Percentiles rank a stretch among this genome's conserved stretches.
These are phyloP conservation scores for Bombus superbus DNA, from an alignment of 1,140 invertebrate genomes.

Conservation along the genomic window DNA sequence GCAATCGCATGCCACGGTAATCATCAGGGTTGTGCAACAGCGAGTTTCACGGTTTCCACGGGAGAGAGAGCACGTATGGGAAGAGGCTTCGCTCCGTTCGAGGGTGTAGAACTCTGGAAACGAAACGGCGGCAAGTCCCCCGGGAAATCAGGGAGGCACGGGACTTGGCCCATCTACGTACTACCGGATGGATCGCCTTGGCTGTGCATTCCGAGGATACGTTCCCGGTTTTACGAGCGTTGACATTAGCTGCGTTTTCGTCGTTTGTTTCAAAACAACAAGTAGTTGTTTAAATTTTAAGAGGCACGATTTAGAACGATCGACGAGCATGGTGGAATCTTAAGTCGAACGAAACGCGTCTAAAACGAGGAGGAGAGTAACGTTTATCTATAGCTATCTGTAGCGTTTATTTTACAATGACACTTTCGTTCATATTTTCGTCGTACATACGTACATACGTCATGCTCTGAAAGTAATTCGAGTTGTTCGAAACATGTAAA, in stretches of 20 bases:
- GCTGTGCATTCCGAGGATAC: constrained; percentile 34
- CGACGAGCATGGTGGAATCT: too few species aligned
- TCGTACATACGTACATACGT: too few species aligned
- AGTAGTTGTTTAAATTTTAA: too few species aligned
- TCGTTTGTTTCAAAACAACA: not conserved
- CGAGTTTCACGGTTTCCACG: constrained; percentile 51
- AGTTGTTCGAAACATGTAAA: not conserved
- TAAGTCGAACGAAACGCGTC: too few species aligned
- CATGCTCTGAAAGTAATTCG: too few species aligned
- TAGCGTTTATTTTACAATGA: too few species aligned
- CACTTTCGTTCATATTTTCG: too few species aligned
- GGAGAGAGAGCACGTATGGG: constrained; percentile 34
- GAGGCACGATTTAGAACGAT: too few species aligned
- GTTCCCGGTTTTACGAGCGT: constrained; percentile 56
- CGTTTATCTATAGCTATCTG: too few species aligned
- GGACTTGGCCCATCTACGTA: constrained; percentile 56
- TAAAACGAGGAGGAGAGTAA: fast-evolving
- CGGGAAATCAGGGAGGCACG: constrained; percentile 81
- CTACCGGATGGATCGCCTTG: constrained; percentile 44
- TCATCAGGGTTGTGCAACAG: constrained; percentile 39
- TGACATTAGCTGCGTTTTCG: constrained; percentile 48
- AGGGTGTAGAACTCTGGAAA: constrained; percentile 52
- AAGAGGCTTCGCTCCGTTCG: constrained; percentile 29
- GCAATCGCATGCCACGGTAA: constrained; percentile 49
- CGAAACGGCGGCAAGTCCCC: constrained; percentile 69